Percentiles rank a stretch among this genome's conserved stretches.
These are phyloP conservation scores for Carassius auratus DNA, from an alignment of 2,113 vertebrate species.

Conservation along the genomic window DNA sequence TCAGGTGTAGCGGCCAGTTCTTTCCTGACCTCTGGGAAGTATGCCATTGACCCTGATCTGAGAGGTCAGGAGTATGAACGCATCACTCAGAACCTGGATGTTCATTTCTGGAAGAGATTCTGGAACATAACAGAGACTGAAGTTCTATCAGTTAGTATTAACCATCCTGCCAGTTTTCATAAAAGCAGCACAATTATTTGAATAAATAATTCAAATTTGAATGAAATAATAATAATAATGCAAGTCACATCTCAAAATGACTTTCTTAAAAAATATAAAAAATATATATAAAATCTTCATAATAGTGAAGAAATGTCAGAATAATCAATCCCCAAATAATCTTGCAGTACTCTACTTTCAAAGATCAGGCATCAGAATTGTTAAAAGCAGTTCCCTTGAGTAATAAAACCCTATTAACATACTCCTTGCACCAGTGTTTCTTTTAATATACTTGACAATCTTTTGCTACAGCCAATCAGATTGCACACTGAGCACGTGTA, in stretches of 20 bases:
- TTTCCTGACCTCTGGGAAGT: constrained; percentile 87
- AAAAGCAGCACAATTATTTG: neutral
- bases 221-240: neutral
- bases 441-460: neutral
- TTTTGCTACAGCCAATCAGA: neutral
- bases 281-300: neutral
- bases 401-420: neutral
- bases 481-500: neutral
- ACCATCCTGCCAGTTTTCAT: neutral
- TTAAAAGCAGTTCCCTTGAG: neutral
- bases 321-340: neutral
- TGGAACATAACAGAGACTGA: constrained; percentile 92
- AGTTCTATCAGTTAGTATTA: constrained; percentile 79
- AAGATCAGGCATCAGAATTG: neutral
- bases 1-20: constrained; percentile 88
- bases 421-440: neutral
- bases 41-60: constrained; percentile 88
- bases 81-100: constrained; percentile 88
- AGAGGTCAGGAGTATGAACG: constrained; percentile 87
- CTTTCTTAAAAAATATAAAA: neutral
- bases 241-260: neutral
- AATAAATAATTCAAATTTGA: neutral
- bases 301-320: neutral
- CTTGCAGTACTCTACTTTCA: neutral
- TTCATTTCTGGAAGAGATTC: constrained; percentile 91